These are phyloP conservation scores for Yasuhikotakia modesta DNA, from an alignment of 2,797 vertebrate genomes.

Conservation along the genomic window DNA sequence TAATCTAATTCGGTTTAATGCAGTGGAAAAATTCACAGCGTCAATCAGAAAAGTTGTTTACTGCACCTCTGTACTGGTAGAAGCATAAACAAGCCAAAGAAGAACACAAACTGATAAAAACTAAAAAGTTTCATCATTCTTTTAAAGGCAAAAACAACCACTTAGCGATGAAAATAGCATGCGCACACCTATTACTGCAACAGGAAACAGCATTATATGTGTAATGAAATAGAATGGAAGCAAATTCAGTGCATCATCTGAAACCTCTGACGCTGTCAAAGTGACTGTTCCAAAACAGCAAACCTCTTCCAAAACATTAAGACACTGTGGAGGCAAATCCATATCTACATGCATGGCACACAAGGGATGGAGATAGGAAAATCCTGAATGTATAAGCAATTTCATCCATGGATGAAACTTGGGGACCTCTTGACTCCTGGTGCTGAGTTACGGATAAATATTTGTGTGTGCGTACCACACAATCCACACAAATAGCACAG, in stretches of 20 bases:
- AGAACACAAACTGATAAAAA: background rate
- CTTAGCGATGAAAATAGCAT: constrained; percentile 1
- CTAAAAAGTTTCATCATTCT: background rate
- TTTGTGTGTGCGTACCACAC: constrained; percentile 43
- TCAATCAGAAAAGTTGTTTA: constrained; percentile 10
- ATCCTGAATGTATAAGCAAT: constrained; percentile 65
- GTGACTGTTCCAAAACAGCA: constrained; percentile 2
- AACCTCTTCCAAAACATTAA: constrained; percentile 8
- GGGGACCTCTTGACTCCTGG: constrained; percentile 53
- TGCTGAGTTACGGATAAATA: constrained; percentile 44
- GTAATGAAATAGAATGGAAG: constrained; percentile 9
- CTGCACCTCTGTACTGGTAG: background rate
- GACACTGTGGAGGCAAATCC: constrained; percentile 25
- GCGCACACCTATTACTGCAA: background rate
- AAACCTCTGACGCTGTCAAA: constrained; percentile 15
- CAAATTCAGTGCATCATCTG: constrained; percentile 17
- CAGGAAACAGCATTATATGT: constrained; percentile 16
- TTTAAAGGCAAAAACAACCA: constrained; percentile 1
- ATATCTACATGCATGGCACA: constrained; percentile 40
- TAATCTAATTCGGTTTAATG: constrained; percentile 13
- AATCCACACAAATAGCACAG: constrained; percentile 38
- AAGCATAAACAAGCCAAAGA: constrained; percentile 14
- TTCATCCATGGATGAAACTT: constrained; percentile 65
- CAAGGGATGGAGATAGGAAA: constrained; percentile 59
- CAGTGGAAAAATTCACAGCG: background rate